Evolutionary conservation across 2,797 vertebrate genomes (phyloP), one percentile per base, ranked within the genome.

Genomic region (Chromis chromis): DNA sequence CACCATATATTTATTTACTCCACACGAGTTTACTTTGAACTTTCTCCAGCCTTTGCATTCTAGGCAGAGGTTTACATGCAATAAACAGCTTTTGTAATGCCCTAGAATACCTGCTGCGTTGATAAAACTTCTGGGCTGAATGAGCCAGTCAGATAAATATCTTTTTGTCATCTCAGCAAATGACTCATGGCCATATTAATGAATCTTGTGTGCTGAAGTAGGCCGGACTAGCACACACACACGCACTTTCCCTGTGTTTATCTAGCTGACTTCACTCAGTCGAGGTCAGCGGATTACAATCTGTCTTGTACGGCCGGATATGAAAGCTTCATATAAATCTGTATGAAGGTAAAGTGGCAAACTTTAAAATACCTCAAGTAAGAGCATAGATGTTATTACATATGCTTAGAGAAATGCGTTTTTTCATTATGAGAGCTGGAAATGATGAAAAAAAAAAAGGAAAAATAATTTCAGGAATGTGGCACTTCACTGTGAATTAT

Each of bases 301-400:
- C 48, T 50, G 42, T 88, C 76, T 76, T 59, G 44, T 54, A 54
- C 19, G 31, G 53, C 58, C 31, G 50, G 67, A 83, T 69, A 74
- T 74, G 66, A 86, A 65, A 61, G 65, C 76, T 79, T 73, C 44
- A 39, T 42, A 76, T 74, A 72, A 58, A 78, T 84, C 74, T 75
- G 10, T 53, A 27, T 50, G 33, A 64, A 76, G 39, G 53, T 46
- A 21, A 4, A 67, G 68, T 52, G 49, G 31, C 49, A 57, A 27
- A n/a, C 44, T 46, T 36, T 11, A 36, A 36, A 36, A 36, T 36
- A 36, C 33, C 33, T 9, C 33, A 48, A 63, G 49, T 49, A 27
- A 70, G 42, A 66, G 14, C 39, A 64, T 24, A 50, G 76, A 19
- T 58, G 14, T 52, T 61, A 40, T 69, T 50, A 59, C 21, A 39